Conservation (phyloP, 37 sponge, comb jelly and placozoan species). For the Amphimedon queenslandica region DNA sequence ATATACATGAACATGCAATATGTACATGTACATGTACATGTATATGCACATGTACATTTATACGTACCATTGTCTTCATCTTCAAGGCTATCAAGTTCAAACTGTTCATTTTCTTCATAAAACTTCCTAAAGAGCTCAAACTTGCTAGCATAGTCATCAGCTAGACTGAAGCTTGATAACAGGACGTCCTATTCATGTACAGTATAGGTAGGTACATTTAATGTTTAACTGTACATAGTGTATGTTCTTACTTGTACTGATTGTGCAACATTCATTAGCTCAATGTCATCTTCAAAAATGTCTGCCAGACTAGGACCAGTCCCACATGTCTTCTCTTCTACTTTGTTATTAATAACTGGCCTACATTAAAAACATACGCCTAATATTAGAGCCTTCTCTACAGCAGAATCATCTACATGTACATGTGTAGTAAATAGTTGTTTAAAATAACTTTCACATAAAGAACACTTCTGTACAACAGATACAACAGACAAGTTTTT, state of each 20-base stretch:
- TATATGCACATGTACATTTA: background rate
- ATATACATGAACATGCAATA: background rate
- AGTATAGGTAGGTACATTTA: too few relatives aligned
- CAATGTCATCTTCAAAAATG: conserved; percentile 85
- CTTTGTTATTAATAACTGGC: conserved; percentile 84
- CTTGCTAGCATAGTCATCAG: conserved; percentile 80
- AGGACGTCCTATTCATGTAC: background rate
- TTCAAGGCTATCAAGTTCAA: conserved; percentile 60
- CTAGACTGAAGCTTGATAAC: conserved; percentile 66
- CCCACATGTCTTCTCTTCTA: conserved; percentile 89
- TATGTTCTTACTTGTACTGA: conserved; percentile 29
- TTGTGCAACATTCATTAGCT: conserved; percentile 53
- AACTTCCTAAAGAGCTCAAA: conserved; percentile 91
- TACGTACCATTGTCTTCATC: conserved; percentile 83
- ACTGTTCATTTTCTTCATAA: conserved; percentile 73
- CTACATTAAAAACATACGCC: conserved; percentile 22
- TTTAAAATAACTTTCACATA: too few relatives aligned
- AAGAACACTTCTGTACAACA: too few relatives aligned
- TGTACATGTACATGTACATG: background rate
- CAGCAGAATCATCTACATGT: too few relatives aligned
- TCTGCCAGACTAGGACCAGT: conserved; percentile 79
- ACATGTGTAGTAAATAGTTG: too few relatives aligned
- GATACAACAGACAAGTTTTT: too few relatives aligned
- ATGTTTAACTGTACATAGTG: background rate
- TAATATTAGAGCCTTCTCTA: background rate